phyloP scores from a whole-genome alignment of 2,113 vertebrate species.

The Raja brachyura region DNA sequence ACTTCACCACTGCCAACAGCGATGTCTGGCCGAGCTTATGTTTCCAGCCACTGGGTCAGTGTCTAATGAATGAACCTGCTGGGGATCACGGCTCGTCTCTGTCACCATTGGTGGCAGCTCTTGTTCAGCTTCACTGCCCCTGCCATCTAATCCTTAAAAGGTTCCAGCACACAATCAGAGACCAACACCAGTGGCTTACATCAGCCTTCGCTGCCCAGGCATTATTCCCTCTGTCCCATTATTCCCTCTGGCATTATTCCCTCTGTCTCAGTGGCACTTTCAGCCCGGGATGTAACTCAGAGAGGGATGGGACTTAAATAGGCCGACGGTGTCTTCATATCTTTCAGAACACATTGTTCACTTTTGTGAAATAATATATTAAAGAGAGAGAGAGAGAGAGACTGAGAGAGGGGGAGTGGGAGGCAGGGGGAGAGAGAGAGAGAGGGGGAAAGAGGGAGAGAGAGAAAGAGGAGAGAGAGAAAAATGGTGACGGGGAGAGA shows the following conservation, averaged over 20 bases:
- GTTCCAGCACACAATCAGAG: neutral
- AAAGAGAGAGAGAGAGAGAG: too few relatives aligned
- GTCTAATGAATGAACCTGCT: constrained; percentile 19
- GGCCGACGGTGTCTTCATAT: neutral
- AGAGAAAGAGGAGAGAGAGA: too few relatives aligned
- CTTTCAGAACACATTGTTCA: neutral
- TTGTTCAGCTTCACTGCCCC: constrained; percentile 4
- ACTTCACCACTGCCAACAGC: constrained; percentile 7
- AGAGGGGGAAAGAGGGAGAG: too few relatives aligned
- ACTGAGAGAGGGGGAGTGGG: too few relatives aligned
- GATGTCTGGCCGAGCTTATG: neutral
- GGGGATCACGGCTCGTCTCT: constrained; percentile 28
- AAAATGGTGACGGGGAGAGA: too few relatives aligned
- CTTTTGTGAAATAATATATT: too few relatives aligned
- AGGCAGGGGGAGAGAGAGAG: too few relatives aligned
- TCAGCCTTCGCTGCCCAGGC: neutral
- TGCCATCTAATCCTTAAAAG: constrained; percentile 17
- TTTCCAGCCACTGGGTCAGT: neutral
- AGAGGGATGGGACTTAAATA: neutral
- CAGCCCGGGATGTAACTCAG: neutral
- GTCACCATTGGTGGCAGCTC: constrained; percentile 25
- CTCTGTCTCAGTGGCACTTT: neutral
- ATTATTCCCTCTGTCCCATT: too few relatives aligned
- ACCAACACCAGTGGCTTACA: neutral
- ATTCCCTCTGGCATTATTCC: too few relatives aligned